These are phyloP conservation scores for Trematomus loennbergii DNA, from an alignment of 2,113 vertebrate genomes.

Conservation along the genomic window DNA sequence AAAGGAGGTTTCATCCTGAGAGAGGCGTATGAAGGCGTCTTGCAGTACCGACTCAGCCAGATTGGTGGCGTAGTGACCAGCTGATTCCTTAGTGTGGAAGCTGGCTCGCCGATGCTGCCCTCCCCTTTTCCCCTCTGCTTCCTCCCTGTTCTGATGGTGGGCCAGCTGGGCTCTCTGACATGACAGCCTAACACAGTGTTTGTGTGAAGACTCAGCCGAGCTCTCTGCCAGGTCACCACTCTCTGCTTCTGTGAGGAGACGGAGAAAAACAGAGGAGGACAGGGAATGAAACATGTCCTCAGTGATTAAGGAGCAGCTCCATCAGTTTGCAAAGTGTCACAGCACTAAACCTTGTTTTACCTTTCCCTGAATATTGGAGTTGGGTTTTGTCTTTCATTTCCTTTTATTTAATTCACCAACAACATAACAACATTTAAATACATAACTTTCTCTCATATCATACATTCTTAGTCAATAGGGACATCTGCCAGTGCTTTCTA, in stretches of 20 bases:
- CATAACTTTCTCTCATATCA: not conserved
- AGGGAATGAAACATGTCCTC: conserved; percentile 45
- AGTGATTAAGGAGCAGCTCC: conserved; percentile 33
- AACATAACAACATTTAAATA: not conserved
- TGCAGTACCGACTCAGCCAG: conserved; percentile 95
- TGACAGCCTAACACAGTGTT: conserved; percentile 68
- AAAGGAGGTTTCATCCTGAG: conserved; percentile 88
- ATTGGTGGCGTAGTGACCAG: conserved; percentile 93
- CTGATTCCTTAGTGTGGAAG: conserved; percentile 71
- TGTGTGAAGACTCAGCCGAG: conserved; percentile 76
- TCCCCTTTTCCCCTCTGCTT: conserved; percentile 70
- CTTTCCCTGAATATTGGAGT: conserved; percentile 1
- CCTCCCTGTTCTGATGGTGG: conserved; percentile 73
- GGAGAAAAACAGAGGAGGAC: conserved; percentile 10
- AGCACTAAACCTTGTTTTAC: conserved; percentile 8
- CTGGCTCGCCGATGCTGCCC: conserved; percentile 33
- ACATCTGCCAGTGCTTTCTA: not conserved
- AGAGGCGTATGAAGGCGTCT: conserved; percentile 94
- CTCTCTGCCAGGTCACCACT: conserved; percentile 61
- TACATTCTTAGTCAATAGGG: not conserved
- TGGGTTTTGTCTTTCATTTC: conserved; percentile 19
- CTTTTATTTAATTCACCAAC: conserved; percentile 5
- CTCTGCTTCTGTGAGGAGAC: conserved; percentile 75
- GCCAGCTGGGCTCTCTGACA: conserved; percentile 73
- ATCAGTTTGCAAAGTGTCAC: conserved; percentile 30